phyloP scores from a whole-genome alignment of 2,888 invertebrate genomes.

The Nasonia oneida region DNA sequence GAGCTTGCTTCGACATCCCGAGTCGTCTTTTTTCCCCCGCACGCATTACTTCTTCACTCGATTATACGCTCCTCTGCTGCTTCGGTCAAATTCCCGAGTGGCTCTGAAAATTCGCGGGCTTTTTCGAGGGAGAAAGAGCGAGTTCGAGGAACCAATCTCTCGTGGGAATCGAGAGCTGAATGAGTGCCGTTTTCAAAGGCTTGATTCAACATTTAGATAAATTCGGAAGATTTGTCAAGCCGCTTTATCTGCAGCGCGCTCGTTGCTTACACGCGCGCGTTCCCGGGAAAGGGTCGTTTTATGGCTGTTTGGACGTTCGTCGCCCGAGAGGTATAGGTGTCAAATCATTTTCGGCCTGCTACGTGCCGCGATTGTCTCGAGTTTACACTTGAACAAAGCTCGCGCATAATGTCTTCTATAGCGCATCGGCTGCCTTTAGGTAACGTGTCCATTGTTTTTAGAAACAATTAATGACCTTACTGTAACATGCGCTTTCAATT shows the following conservation, averaged over 20 bases:
- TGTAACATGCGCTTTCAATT: background rate
- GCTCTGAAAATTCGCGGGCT: slow-evolving; percentile 56
- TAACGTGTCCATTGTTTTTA: background rate
- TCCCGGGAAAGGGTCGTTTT: slow-evolving; percentile 27
- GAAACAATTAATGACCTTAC: background rate
- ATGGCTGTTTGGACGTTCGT: background rate
- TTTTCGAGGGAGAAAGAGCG: slow-evolving; percentile 19
- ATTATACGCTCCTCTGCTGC: slow-evolving; percentile 24
- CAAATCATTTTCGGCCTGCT: slow-evolving; percentile 22
- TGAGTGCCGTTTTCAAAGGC: slow-evolving; percentile 40
- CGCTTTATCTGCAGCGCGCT: slow-evolving; percentile 41
- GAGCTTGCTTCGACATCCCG: slow-evolving; percentile 42
- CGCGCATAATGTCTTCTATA: background rate
- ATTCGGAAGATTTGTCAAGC: slow-evolving; percentile 60
- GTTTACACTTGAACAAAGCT: background rate
- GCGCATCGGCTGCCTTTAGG: background rate
- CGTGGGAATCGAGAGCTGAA: slow-evolving; percentile 53
- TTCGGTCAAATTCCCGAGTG: slow-evolving; percentile 12
- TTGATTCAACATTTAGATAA: slow-evolving; percentile 60
- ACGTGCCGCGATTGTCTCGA: background rate
- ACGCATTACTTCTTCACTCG: slow-evolving; percentile 32
- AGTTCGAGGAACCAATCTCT: slow-evolving; percentile 51
- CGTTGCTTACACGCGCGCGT: slow-evolving; percentile 26
- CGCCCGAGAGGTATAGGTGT: background rate
- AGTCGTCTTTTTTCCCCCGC: slow-evolving; percentile 45